These are phyloP conservation scores for Pyrochroa serraticornis DNA, from an alignment of 2,888 invertebrate genomes.

Conservation along the genomic window DNA sequence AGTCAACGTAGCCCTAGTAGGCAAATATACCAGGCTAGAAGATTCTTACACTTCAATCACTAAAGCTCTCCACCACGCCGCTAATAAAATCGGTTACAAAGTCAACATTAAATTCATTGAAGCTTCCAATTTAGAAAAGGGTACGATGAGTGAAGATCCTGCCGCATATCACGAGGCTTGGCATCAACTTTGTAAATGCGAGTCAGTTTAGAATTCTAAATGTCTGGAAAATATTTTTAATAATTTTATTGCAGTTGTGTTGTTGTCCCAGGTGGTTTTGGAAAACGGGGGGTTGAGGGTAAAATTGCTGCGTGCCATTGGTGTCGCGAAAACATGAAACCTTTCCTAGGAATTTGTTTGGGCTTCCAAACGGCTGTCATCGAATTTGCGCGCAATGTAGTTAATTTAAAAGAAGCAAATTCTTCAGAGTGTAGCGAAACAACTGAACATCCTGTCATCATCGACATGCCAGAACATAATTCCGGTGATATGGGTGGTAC, in stretches of 20 bases:
- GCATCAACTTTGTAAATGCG: conserved; percentile 86
- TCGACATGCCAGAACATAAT: conserved; percentile 99
- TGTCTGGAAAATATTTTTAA: not conserved
- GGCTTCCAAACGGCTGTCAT: conserved; percentile 97
- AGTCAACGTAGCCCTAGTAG: conserved; percentile 90
- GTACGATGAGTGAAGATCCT: conserved; percentile 75
- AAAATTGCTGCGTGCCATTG: conserved; percentile 93
- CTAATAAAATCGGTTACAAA: conserved; percentile 82
- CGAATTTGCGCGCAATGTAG: conserved; percentile 89
- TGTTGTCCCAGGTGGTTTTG: conserved; percentile 97
- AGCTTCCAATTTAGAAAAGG: conserved; percentile 84
- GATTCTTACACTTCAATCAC: conserved; percentile 97
- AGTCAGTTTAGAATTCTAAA: conserved; percentile 63
- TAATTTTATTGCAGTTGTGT: conserved; percentile 72
- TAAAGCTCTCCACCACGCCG: conserved; percentile 93
- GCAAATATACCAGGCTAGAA: conserved; percentile 94
- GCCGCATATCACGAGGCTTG: conserved; percentile 91
- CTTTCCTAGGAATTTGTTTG: conserved; percentile 95
- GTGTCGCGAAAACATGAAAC: conserved; percentile 89
- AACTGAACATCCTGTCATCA: conserved; percentile 80
- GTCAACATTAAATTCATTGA: conserved; percentile 90
- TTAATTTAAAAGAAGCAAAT: conserved; percentile 78
- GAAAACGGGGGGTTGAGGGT: conserved; percentile 93
- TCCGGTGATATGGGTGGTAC: conserved; percentile 94
- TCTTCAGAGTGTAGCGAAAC: conserved; percentile 83